Evolutionary conservation across 2,888 invertebrate genomes (phyloP).

Genomic region (Halictus quadricinctus): DNA sequence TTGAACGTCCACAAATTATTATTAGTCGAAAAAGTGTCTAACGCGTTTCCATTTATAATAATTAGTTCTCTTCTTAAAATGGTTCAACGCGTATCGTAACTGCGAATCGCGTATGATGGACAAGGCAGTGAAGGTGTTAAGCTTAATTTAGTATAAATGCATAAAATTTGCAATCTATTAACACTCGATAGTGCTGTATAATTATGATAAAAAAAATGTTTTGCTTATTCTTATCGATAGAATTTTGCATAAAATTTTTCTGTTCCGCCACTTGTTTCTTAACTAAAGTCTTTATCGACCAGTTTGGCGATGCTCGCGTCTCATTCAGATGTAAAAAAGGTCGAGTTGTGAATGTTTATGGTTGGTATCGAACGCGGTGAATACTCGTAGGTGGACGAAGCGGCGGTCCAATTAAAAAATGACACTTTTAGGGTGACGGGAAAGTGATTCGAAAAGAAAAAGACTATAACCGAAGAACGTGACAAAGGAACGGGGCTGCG

Average conservation of each 20-base stretch:
- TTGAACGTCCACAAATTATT: too few species aligned
- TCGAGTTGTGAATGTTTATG: not conserved
- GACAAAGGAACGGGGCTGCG: constrained; percentile 17
- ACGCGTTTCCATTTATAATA: too few species aligned
- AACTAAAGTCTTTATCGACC: not conserved
- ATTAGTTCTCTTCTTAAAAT: too few species aligned
- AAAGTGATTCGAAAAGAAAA: not conserved
- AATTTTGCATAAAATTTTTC: not conserved
- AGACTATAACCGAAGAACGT: not conserved
- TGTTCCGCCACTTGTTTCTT: not conserved
- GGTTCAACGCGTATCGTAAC: too few species aligned
- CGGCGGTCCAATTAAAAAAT: not conserved
- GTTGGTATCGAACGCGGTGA: not conserved
- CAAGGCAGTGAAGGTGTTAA: too few species aligned
- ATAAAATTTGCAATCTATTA: not conserved
- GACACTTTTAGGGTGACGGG: not conserved
- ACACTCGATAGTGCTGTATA: not conserved
- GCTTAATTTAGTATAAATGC: not conserved
- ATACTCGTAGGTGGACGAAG: not conserved
- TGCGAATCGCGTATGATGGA: too few species aligned
- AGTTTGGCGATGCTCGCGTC: not conserved
- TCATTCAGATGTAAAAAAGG: not conserved
- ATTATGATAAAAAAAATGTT: not conserved
- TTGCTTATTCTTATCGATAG: not conserved
- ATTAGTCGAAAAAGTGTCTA: too few species aligned